Evolutionary conservation across 2,888 invertebrate species (phyloP).

Genomic region (Nephrotoma flavescens): DNA sequence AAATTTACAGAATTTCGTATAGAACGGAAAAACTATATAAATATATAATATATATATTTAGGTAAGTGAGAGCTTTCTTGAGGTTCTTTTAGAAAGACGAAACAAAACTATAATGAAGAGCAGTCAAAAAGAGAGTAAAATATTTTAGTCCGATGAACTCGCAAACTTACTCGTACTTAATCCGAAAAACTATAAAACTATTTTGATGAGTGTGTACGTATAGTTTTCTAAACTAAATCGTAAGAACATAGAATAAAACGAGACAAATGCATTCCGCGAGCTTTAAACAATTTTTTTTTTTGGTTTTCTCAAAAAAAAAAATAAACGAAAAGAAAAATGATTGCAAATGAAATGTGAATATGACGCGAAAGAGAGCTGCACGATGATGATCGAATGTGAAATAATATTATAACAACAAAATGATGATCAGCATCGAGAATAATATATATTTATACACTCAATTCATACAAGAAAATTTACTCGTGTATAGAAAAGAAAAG

Average conservation of each 20-base stretch:
- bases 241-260: neutral
- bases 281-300: neutral
- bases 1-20: neutral
- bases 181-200: slow-evolving; percentile 1
- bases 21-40: neutral
- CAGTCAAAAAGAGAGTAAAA: neutral
- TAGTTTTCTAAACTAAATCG: neutral
- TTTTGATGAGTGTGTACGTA: neutral
- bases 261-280: slow-evolving; percentile 5
- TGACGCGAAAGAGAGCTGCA: slow-evolving; percentile 4
- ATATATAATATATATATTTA: neutral
- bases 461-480: neutral
- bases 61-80: neutral
- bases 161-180: neutral
- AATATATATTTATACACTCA: neutral
- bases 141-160: neutral
- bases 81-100: neutral
- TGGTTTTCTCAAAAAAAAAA: neutral
- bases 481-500: slow-evolving; percentile 2
- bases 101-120: neutral
- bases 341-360: slow-evolving; percentile 2
- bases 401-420: slow-evolving; percentile 10
- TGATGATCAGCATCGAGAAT: slow-evolving; percentile 13
- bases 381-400: slow-evolving; percentile 13
- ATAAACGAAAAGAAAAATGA: neutral